phyloP scores from a whole-genome alignment of 2,113 vertebrate genomes.

The Phasianus colchicus region DNA sequence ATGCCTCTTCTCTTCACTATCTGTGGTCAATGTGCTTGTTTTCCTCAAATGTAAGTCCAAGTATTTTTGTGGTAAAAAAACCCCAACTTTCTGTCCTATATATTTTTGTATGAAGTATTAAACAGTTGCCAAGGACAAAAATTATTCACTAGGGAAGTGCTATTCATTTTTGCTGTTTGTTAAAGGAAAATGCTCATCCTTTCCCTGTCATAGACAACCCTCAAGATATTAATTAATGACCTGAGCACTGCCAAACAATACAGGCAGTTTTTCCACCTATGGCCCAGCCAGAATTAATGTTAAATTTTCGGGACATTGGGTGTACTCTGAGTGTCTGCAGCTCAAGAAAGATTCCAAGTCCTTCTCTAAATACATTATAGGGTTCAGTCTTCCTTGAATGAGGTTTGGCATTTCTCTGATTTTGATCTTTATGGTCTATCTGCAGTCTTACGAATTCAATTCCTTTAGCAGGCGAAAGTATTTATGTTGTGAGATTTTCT shows the following conservation, averaged over 20 bases:
- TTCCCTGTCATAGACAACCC: background rate
- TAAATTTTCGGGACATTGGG: background rate
- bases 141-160: background rate
- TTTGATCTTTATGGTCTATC: background rate
- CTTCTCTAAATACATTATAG: background rate
- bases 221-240: background rate
- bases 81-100: background rate
- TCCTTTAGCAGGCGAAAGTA: background rate
- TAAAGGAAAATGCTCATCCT: background rate
- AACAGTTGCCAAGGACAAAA: background rate
- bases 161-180: background rate
- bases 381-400: background rate
- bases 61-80: background rate
- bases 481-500: background rate
- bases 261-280: background rate
- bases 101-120: background rate
- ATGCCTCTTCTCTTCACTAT: background rate
- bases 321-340: background rate
- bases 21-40: rapidly evolving
- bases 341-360: background rate
- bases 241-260: background rate
- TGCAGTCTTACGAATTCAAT: background rate
- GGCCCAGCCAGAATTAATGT: background rate
- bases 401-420: background rate
- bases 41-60: background rate